Evolutionary conservation across 1,140 invertebrate genomes (phyloP), one percentile per base, ranked within the genome.

Genomic region (Ridgeia piscesae): DNA sequence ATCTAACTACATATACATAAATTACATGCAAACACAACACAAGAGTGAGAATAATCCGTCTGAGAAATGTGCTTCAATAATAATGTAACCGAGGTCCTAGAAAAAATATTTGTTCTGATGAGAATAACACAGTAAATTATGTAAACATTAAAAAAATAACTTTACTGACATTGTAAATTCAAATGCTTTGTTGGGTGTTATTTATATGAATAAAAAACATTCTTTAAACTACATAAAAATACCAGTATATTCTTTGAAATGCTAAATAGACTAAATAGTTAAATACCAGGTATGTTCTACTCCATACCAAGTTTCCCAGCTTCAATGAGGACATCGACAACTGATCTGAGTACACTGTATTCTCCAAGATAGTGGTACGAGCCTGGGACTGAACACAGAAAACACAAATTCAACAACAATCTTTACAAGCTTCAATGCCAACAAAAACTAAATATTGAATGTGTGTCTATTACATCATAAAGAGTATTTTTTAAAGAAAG

Each of bases 321-420:
- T 77, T 77, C 58, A 90, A 42, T 34, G 17, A 90, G 89, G n/a
- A 90, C 34, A 90, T 90, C 89, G 33, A 90, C 35, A 42, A 90
- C 8, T 4, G 89, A 34, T 90, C 89, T 14, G 31, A 90, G 89
- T 4, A 90, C 21, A 14, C 89, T 34, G n/a, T 34, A 21, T 33
- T 90, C 35, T 90, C 89, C 35, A 21, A 34, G n/a, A n/a, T 42
- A 90, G 89, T 34, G 35, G 17, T 34, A 42, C 0, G 34, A 33
- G 89, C 17, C 31, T n/a, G 35, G 34, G 2, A 34, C 35, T 90
- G 89, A 90, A 34, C 31, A n/a, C 1, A 90, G 11, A 90, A 4
- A 21, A 34, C 33, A 42, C n/a, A 90, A 90, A 90, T 9, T 90
- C 17, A 90, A 90, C 89, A 34, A 14, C 31, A 33, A 4, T 90